Conservation (phyloP, 1,140 invertebrate genomes). For the Drosophila oshimai region DNA sequence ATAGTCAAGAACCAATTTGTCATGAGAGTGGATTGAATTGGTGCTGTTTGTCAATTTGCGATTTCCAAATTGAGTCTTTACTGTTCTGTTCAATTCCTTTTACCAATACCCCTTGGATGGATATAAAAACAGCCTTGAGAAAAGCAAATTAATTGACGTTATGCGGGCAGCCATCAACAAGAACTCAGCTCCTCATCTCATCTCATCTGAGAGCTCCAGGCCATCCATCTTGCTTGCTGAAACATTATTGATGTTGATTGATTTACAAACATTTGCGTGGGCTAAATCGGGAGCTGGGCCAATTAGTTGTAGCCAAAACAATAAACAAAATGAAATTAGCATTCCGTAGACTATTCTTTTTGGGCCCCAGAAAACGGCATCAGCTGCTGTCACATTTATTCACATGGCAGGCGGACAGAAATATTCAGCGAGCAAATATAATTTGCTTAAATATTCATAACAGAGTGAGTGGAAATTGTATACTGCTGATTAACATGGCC, state of each 20-base stretch:
- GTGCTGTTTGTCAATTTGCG: neutral
- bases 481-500: slow-evolving; percentile 60
- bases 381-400: slow-evolving; percentile 62
- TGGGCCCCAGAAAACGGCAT: neutral
- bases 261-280: slow-evolving; percentile 72
- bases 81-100: neutral
- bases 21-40: neutral
- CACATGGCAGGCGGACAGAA: slow-evolving; percentile 12
- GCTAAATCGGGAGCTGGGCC: slow-evolving; percentile 21
- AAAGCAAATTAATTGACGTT: slow-evolving; percentile 37
- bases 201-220: slow-evolving; percentile 1
- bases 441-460: slow-evolving; percentile 73
- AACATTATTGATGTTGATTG: slow-evolving; percentile 78
- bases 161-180: slow-evolving; percentile 41
- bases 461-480: slow-evolving; percentile 61
- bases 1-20: no score
- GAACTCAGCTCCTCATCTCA: slow-evolving; percentile 4
- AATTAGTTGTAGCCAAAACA: slow-evolving; percentile 77
- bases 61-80: neutral
- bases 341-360: slow-evolving; percentile 26
- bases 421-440: slow-evolving; percentile 59
- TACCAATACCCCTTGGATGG: neutral
- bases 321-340: slow-evolving; percentile 79
- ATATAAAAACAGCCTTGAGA: neutral
- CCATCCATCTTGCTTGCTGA: slow-evolving; percentile 56